Evolutionary conservation across 2,797 vertebrate species (phyloP).

Genomic region (Megalops cyprinoides): DNA sequence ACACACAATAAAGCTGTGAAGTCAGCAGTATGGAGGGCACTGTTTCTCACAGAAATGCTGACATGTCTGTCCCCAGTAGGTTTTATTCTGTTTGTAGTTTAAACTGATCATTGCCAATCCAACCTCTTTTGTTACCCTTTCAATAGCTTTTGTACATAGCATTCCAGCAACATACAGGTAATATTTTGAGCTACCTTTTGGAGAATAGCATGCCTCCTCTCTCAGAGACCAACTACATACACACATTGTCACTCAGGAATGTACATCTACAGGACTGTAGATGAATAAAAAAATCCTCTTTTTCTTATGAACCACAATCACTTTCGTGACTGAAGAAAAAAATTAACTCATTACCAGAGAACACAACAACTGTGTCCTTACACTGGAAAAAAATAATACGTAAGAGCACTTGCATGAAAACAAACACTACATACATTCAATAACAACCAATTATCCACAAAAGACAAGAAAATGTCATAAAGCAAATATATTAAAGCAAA

Average conservation of each 20-base stretch:
- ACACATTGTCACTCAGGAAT: neutral
- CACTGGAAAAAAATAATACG: no score
- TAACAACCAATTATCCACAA: no score
- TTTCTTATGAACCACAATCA: neutral
- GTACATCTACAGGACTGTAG: neutral
- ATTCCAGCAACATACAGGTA: slow-evolving; percentile 36
- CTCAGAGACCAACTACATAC: neutral
- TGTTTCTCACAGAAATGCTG: slow-evolving; percentile 68
- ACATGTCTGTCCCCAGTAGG: slow-evolving; percentile 60
- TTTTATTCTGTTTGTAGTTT: slow-evolving; percentile 54
- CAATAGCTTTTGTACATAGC: slow-evolving; percentile 42
- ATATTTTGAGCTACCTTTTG: slow-evolving; percentile 4
- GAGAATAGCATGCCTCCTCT: neutral
- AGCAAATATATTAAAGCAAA: neutral
- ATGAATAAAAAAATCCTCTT: neutral
- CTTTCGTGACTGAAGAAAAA: neutral
- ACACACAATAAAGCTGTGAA: slow-evolving; percentile 61
- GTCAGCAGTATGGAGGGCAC: slow-evolving; percentile 65
- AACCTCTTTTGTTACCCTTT: slow-evolving; percentile 27
- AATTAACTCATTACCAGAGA: neutral
- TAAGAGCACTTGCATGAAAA: neutral
- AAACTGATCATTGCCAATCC: slow-evolving; percentile 1
- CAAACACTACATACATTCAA: neutral
- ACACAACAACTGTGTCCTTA: no score
- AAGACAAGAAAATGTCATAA: no score